These are phyloP conservation scores for Puma concolor DNA, from an alignment of 2,113 vertebrate genomes.

Conservation along the genomic window DNA sequence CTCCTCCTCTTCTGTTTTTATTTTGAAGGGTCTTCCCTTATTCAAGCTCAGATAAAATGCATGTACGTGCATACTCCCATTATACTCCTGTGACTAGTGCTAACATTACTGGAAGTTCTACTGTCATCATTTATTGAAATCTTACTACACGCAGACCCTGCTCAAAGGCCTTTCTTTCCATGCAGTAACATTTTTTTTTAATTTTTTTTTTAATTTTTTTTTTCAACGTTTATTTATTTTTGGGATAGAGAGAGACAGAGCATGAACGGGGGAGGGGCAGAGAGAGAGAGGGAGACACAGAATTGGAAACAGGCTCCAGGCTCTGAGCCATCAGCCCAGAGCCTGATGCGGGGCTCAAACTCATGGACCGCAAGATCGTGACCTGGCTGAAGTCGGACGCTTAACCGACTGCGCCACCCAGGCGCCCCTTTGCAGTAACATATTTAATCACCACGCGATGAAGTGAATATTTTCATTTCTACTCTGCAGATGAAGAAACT, in stretches of 20 bases:
- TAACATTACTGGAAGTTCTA: neutral
- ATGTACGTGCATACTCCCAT: neutral
- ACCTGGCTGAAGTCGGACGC: no score
- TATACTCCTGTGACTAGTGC: fast-evolving
- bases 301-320: no score
- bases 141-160: neutral
- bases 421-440: neutral
- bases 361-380: no score
- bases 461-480: neutral
- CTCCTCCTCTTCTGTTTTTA: neutral
- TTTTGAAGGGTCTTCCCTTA: neutral
- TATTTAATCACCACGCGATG: neutral
- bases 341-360: no score
- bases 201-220: no score
- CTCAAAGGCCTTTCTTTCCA: neutral
- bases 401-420: no score
- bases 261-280: no score
- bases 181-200: neutral
- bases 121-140: neutral
- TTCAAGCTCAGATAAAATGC: neutral
- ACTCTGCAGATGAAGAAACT: neutral
- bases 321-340: no score
- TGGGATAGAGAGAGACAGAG: no score
- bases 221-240: no score
- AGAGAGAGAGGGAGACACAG: no score